Percentiles rank a stretch among this genome's conserved stretches.
Evolutionary conservation across 1,140 invertebrate species (phyloP).

Genomic region (Ceratoteleas bidentatus): DNA sequence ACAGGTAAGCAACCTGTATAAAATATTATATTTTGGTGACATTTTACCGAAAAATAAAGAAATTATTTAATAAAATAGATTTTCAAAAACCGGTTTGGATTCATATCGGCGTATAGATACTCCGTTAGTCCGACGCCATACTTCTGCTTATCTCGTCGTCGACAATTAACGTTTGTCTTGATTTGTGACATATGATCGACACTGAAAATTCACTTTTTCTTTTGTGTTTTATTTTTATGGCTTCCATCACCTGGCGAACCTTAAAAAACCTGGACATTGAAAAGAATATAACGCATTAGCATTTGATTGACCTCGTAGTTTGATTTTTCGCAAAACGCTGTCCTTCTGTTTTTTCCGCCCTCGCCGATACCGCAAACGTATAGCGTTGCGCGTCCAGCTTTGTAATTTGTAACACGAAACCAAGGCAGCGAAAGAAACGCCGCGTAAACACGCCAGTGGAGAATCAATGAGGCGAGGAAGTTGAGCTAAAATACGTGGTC

Average conservation of each 20-base stretch:
- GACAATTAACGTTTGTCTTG: too few species aligned
- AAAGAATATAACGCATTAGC: not conserved
- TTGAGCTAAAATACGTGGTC: slow-evolving; percentile 46
- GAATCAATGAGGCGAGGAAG: slow-evolving; percentile 66
- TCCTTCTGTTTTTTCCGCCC: slow-evolving; percentile 42
- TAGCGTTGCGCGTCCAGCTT: slow-evolving; percentile 62
- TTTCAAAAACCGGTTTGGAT: too few species aligned
- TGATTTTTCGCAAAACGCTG: slow-evolving; percentile 24
- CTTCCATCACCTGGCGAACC: not conserved
- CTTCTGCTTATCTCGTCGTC: too few species aligned
- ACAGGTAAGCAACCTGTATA: too few species aligned
- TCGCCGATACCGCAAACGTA: slow-evolving; percentile 44
- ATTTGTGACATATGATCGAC: too few species aligned
- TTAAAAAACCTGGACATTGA: not conserved
- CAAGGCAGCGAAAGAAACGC: slow-evolving; percentile 54
- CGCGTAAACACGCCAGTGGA: slow-evolving; percentile 64
- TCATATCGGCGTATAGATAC: too few species aligned
- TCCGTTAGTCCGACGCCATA: too few species aligned
- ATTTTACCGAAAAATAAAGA: too few species aligned
- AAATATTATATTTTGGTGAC: too few species aligned
- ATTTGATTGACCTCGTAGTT: slow-evolving; percentile 21
- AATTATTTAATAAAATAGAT: too few species aligned
- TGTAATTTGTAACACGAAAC: slow-evolving; percentile 72
- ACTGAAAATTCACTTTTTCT: too few species aligned
- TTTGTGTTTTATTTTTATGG: too few species aligned